Evolutionary conservation across 2,888 invertebrate genomes (phyloP).

Genomic region (Ophion costatus): DNA sequence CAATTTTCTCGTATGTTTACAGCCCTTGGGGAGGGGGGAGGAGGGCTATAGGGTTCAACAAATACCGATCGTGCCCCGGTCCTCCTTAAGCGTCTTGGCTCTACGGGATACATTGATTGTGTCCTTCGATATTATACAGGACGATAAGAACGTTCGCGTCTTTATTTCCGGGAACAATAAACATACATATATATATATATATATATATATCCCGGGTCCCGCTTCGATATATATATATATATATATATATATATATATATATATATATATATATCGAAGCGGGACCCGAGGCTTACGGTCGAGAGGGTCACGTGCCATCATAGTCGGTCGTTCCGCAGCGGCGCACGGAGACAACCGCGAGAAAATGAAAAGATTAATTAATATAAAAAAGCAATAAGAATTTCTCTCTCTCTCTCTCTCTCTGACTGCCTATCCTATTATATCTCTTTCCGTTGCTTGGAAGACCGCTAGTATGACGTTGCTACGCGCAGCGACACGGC

Average conservation of each 20-base stretch:
- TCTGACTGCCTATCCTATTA: not conserved
- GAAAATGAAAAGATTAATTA: conserved; percentile 57
- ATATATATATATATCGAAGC: conserved; percentile 41
- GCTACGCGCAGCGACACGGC: conserved; percentile 35
- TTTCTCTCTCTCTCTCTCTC: not conserved
- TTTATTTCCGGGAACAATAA: conserved; percentile 67
- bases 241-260: conserved; percentile 29
- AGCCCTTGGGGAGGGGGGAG: too few species aligned
- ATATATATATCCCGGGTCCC: conserved; percentile 14
- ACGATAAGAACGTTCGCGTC: conserved; percentile 48
- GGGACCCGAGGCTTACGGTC: conserved; percentile 38
- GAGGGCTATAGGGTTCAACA: too few species aligned
- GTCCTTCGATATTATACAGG: conserved; percentile 71
- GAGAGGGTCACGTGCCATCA: conserved; percentile 74
- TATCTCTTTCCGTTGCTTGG: not conserved
- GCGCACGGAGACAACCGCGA: conserved; percentile 73
- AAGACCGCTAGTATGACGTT: conserved; percentile 20
- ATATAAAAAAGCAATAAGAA: conserved; percentile 28
- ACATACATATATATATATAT: too few species aligned
- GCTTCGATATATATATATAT: too few species aligned
- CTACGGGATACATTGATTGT: conserved; percentile 72
- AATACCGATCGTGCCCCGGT: not conserved
- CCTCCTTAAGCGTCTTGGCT: not conserved
- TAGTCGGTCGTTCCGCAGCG: conserved; percentile 65
- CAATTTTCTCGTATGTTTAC: too few species aligned